Evolutionary conservation across 2,113 vertebrate species (phyloP), one percentile per base, ranked within the genome.

Genomic region (Chascanopsetta lugubris): DNA sequence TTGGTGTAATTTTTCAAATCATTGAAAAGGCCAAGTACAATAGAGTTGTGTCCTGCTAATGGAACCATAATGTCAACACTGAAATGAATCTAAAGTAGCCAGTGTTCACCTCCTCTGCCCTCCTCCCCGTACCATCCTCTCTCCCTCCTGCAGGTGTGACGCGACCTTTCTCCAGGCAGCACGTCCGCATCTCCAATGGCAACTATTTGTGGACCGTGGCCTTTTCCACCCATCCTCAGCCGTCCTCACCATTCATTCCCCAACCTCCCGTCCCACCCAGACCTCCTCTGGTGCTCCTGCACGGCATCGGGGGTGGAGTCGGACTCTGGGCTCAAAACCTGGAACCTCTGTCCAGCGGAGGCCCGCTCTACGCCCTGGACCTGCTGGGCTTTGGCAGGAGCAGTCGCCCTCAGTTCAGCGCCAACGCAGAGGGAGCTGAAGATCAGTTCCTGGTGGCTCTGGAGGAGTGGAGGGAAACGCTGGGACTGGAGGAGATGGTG

Each of bases 271-370:
- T 25, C 77, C 86, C 10, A 63, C 40, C 74, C 91, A 91, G 90
- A 90, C 91, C 72, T 27, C 94, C 96, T 0, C 89, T 99, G 79
- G 91, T 99, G 68, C 93, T 99, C 26, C 93, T 99, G 36, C 95
- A 98, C 50, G 96, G 97, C 3, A 96, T 99, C 56, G 97, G 96
- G 76, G 95, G 94, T 18, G 97, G 96, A 1, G 82, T 97, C 38
- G 97, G 92, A 74, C 93, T 99, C 34, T 98, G 96, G 97, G 93
- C 91, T 55, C 94, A 97, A 74, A 99, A 99, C 87, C 92, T 97
- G 86, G 94, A 92, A 83, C 85, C 92, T 10, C 92, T 98, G 56
- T 95, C 92, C 61, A 86, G 82, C 66, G 69, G 90, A 2, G 90
- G 94, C 60, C 93, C 94, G 0, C 87, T 99, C 51, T 96, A 96